Evolutionary conservation across 2,113 vertebrate genomes (phyloP), one percentile per base, ranked within the genome.

Genomic region (Phyllostomus discolor): DNA sequence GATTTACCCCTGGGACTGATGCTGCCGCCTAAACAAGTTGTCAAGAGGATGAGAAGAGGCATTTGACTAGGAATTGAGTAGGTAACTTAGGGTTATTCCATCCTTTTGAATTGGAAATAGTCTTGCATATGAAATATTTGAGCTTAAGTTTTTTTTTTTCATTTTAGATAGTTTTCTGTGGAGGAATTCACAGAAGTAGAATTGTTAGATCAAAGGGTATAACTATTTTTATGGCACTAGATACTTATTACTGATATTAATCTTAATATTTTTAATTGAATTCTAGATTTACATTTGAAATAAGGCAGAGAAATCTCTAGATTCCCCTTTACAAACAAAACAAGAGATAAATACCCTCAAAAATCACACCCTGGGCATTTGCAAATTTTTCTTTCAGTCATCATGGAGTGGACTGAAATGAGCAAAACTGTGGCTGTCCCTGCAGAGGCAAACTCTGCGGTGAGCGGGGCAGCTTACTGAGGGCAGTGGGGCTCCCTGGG

Each of bases 201-300:
- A 85, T 91, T 38, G 81, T 38, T 86, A 81, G 22, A 80, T 86
- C 17, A 72, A 95, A 96, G 80, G 9, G 5, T 76, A 41, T 90
- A 59, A 38, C 6, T 89, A 69, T 93, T 95, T 92, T 87, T 75
- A 89, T 86, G 62, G 64, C 43, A 72, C 10, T 48, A 62, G 46
- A 17, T 94, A 54, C 41, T 70, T 64, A 73, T 54, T 81, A 86
- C 16, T 83, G 33, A 95, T 5, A 59, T 26, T 28, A 83, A 92
- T 54, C 95, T 80, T 86, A 85, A 54, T 79, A 95, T 88, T 82
- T 35, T 96, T 88, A 90, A 80, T 3, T 46, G 20, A 91, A 59
- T 48, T 96, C 52, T 95, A 70, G 52, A 78, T 78, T 97, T 91
- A 54, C 22, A 66, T 83, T 78, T 70, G 64, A 95, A 93, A 96